Base-by-base conservation (phyloP, 2,888 invertebrate species). In the Eupsilia transversa region DNA sequence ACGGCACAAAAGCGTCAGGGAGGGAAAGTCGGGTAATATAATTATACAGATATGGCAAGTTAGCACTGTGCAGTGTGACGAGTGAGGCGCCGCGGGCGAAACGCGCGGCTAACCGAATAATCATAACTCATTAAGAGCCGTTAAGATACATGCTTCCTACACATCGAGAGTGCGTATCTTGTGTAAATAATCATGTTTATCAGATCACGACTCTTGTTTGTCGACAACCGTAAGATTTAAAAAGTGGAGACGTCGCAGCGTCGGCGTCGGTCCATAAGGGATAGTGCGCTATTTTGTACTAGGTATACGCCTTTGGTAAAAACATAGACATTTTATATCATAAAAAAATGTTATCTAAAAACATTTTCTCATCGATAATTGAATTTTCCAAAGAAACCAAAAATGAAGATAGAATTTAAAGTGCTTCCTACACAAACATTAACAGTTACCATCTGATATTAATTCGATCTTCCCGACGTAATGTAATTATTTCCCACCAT, bases 11-110 rank as follows among this genome's bases (percentile, higher is more conserved):
- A 94, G 93, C 91, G 93, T 92, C 89, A 90, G 91, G 86, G 91
- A 93, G 93, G 92, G 94, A 94, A 95, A 94, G 93, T 93, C 92
- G 89, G 84, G 89, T 93, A 94, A 94, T 92, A 92, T 91, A 94
- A 95, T 96, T 95, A 95, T 91, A 92, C 90, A 91, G 92, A 94
- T 93, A 93, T 92, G 92, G 90, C 91, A 90, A 90, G 91, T 93
- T 92, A 91, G 87, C 91, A 87, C 85, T 86, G 86, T 68, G 82
- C 83, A 87, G 81, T 87, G 87, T 86, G 89, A 87, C 90, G 90
- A 85, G 73, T 89, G 80, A 79, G 79, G 84, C 86, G 88, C 87
- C 73, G 86, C 88, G 81, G 86, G 84, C 76, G 78, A 82, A 89
- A 91, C 86, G 88, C 86, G 81, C 82, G 76, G 84, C 74, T 84